phyloP scores from a whole-genome alignment of 2,888 invertebrate genomes.

The Nudaria mundana region DNA sequence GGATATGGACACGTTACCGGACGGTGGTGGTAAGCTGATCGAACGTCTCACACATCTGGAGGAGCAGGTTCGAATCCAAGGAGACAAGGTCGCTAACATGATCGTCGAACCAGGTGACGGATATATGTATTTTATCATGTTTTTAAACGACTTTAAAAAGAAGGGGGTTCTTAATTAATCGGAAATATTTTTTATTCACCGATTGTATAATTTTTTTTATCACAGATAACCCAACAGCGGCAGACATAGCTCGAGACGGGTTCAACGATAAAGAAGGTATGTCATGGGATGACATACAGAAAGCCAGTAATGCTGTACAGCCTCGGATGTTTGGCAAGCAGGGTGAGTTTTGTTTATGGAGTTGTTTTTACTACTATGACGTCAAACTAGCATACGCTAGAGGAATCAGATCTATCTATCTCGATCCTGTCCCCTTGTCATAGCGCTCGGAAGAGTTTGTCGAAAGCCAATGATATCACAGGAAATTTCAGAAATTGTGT shows the following conservation, averaged over 20 bases:
- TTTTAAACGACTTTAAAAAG: neutral
- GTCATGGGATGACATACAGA: conserved; percentile 79
- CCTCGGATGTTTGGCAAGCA: conserved; percentile 81
- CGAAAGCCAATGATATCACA: too few species aligned
- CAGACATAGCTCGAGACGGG: conserved; percentile 52
- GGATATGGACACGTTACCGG: conserved; percentile 78
- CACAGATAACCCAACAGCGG: conserved; percentile 49
- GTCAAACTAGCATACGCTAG: too few species aligned
- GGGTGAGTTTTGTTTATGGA: too few species aligned
- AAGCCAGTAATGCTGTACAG: conserved; percentile 74
- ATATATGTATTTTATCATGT: neutral
- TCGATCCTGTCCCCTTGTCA: too few species aligned
- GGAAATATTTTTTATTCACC: neutral
- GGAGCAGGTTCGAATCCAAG: conserved; percentile 64
- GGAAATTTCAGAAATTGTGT: too few species aligned
- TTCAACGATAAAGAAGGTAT: conserved; percentile 45
- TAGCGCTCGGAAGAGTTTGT: too few species aligned
- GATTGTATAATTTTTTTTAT: neutral
- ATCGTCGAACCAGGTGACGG: conserved; percentile 55
- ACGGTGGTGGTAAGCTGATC: conserved; percentile 82
- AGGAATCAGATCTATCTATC: too few species aligned
- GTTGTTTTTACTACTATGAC: too few species aligned
- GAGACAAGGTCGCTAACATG: conserved; percentile 73
- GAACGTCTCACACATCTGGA: conserved; percentile 70
- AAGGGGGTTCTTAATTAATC: neutral